These are phyloP conservation scores for Alca torda DNA, from an alignment of 2,797 vertebrate species.

Conservation along the genomic window DNA sequence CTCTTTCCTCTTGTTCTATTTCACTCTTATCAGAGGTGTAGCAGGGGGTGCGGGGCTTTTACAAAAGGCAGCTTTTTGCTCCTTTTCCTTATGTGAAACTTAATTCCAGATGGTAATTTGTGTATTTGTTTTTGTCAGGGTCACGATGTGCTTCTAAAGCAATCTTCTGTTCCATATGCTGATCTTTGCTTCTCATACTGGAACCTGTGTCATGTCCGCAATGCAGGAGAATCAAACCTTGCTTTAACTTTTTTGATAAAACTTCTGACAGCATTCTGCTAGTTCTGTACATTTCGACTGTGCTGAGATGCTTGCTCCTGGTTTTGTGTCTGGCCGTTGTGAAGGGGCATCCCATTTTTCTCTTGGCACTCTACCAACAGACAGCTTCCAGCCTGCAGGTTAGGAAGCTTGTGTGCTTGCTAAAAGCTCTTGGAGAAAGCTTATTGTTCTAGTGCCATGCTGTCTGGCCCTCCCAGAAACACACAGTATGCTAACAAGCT, in stretches of 20 bases:
- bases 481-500: neutral
- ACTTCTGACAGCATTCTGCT: neutral
- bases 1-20: neutral
- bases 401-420: neutral
- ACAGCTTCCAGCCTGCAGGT: neutral
- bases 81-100: neutral
- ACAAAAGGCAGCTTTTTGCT: neutral
- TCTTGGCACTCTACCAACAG: neutral
- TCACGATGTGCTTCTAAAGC: neutral
- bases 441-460: neutral
- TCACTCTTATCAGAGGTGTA: neutral
- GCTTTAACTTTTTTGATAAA: neutral
- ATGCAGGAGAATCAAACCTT: neutral
- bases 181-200: neutral
- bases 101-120: neutral
- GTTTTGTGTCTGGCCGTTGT: neutral
- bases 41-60: neutral
- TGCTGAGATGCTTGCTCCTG: neutral
- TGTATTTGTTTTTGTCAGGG: neutral
- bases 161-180: neutral
- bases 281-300: neutral
- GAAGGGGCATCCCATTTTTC: neutral
- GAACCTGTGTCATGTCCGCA: neutral
- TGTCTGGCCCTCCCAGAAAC: neutral
- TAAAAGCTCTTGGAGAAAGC: slow-evolving; percentile 8